Conservation (phyloP, 2,888 invertebrate genomes). For the Tachina fera region DNA sequence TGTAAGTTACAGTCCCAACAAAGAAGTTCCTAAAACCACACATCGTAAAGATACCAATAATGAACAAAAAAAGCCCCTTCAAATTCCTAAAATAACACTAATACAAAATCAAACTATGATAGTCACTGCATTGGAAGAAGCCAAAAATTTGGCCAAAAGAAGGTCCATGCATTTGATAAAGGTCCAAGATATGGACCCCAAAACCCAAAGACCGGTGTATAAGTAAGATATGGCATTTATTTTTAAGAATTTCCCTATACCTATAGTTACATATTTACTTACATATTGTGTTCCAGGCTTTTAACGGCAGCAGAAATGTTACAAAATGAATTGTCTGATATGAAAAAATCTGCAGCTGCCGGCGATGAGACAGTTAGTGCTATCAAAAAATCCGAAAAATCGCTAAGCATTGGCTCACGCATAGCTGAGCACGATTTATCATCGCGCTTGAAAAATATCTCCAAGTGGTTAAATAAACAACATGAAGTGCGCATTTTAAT, state of each 20-base stretch:
- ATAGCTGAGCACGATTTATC: conserved; percentile 88
- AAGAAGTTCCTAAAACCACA: conserved; percentile 4
- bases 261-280: not conserved
- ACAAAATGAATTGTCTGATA: conserved; percentile 83
- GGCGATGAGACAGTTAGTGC: conserved; percentile 24
- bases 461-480: conserved; percentile 87
- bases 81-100: conserved; percentile 85
- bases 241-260: not conserved
- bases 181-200: conserved; percentile 87
- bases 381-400: conserved; percentile 86
- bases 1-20: not conserved
- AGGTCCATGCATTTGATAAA: conserved; percentile 88
- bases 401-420: conserved; percentile 85
- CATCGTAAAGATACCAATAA: not conserved
- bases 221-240: conserved; percentile 81
- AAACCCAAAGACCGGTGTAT: conserved; percentile 88
- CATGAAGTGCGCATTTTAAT: conserved; percentile 85
- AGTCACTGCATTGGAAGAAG: conserved; percentile 87
- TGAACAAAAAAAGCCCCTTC: conserved; percentile 44
- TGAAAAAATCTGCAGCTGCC: not conserved
- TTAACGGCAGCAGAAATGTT: conserved; percentile 87
- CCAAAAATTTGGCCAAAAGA: conserved; percentile 87
- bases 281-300: conserved; percentile 82
- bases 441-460: conserved; percentile 86
- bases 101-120: conserved; percentile 85